phyloP scores from a whole-genome alignment of 1,140 invertebrate genomes.

The Xylocopa sonorina region DNA sequence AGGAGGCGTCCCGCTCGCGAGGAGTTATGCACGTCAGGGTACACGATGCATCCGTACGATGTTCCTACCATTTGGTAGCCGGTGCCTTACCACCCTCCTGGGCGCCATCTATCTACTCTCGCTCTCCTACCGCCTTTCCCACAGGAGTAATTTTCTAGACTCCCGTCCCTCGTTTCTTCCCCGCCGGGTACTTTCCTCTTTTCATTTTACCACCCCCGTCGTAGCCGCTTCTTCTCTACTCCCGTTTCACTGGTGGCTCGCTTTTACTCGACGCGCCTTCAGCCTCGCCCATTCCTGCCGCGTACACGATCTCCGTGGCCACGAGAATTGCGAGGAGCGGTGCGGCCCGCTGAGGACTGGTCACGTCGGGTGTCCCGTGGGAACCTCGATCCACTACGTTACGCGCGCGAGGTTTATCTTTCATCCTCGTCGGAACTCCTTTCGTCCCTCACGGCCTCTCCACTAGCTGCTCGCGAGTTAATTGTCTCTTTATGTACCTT shows the following conservation, averaged over 20 bases:
- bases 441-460: background rate
- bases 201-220: conserved; percentile 19
- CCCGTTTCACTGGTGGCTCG: background rate
- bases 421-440: conserved; percentile 7
- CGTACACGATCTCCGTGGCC: conserved; percentile 21
- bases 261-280: background rate
- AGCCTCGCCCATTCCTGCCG: background rate
- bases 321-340: conserved; percentile 37
- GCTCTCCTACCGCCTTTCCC: conserved; percentile 56
- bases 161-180: conserved; percentile 26
- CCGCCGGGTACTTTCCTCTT: conserved; percentile 25
- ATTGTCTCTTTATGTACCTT: conserved; percentile 42
- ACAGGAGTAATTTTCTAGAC: conserved; percentile 67
- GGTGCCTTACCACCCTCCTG: conserved; percentile 67
- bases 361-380: conserved; percentile 45
- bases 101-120: conserved; percentile 70
- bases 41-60: conserved; percentile 53
- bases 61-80: conserved; percentile 65
- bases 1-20: conserved; percentile 33
- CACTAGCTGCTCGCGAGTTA: conserved; percentile 22
- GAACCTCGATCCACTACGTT: conserved; percentile 14
- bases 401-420: conserved; percentile 32
- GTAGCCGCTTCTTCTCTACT: background rate
- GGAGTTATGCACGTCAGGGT: conserved; percentile 14
- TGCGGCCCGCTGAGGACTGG: background rate